Percentiles rank a stretch among this genome's conserved stretches.
These are phyloP conservation scores for Muscicapa adusta DNA, from an alignment of 2,113 vertebrate species.

Conservation along the genomic window DNA sequence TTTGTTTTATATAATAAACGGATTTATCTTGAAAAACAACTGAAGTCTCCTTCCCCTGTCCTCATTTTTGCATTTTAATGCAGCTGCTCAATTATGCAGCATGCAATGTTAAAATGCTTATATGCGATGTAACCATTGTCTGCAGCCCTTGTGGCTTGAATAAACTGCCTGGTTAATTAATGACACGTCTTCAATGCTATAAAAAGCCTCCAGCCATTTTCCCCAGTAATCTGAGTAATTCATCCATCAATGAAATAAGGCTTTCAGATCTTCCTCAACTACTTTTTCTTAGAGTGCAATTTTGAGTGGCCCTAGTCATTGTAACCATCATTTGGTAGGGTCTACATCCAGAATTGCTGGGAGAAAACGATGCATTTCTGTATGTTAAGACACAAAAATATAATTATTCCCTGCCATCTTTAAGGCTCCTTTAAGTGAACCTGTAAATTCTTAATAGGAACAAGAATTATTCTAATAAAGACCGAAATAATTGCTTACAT, in stretches of 20 bases:
- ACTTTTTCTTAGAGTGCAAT: neutral
- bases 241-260: neutral
- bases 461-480: neutral
- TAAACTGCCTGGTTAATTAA: constrained; percentile 27
- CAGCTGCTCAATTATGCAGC: neutral
- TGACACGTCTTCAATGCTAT: neutral
- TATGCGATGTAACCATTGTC: neutral
- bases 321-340: neutral
- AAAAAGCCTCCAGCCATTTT: neutral
- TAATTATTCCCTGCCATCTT: neutral
- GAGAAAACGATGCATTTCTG: neutral
- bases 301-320: neutral
- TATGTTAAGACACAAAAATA: neutral
- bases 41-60: neutral
- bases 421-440: neutral
- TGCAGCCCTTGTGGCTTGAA: neutral
- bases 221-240: neutral
- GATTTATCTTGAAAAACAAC: constrained; percentile 12
- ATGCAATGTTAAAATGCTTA: neutral
- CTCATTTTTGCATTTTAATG: neutral
- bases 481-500: neutral
- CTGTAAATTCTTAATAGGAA: neutral
- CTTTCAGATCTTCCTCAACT: neutral
- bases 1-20: neutral
- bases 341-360: neutral